phyloP scores from a whole-genome alignment of 2,797 vertebrate genomes.

The Tenualosa thibaudeaui region DNA sequence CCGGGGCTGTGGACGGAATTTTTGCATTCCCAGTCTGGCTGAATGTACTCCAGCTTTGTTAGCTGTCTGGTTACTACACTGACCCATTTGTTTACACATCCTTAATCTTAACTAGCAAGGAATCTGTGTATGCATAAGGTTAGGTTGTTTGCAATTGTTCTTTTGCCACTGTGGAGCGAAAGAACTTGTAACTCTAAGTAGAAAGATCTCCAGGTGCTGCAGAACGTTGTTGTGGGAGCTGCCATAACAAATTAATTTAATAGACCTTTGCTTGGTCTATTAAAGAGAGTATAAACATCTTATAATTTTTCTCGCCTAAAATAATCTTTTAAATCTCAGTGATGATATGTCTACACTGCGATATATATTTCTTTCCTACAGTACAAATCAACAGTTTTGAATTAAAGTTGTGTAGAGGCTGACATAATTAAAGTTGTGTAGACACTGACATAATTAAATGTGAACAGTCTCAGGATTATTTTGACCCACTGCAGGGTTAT shows the following conservation, averaged over 20 bases:
- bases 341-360: background rate
- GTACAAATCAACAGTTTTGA: background rate
- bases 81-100: background rate
- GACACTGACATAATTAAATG: background rate
- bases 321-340: background rate
- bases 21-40: constrained; percentile 56
- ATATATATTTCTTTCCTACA: background rate
- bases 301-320: background rate
- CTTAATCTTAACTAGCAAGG: constrained; percentile 25
- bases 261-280: background rate
- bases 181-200: background rate
- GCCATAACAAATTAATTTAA: background rate
- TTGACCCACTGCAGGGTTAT: background rate
- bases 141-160: constrained; percentile 38
- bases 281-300: background rate
- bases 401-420: background rate
- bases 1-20: constrained; percentile 60
- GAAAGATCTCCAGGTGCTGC: background rate
- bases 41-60: constrained; percentile 50
- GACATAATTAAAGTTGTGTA: background rate
- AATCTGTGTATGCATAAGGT: constrained; percentile 26
- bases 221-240: background rate
- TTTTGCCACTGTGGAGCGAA: constrained; percentile 6
- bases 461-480: background rate
- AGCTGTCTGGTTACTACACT: constrained; percentile 46